Evolutionary conservation across 2,888 invertebrate species (phyloP).

Genomic region (Agelastica alni): DNA sequence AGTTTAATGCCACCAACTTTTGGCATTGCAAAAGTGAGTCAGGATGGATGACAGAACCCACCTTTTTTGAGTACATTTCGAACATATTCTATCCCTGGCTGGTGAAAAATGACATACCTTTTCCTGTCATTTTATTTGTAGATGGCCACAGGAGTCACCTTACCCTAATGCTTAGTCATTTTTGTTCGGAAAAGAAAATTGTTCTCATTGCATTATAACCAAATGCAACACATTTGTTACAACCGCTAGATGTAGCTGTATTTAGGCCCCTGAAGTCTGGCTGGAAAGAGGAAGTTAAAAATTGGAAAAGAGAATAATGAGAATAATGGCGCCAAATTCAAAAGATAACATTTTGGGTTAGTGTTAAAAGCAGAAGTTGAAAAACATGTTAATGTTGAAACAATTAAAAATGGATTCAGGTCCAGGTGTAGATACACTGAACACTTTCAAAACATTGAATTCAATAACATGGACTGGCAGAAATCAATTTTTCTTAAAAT

Average conservation of each 20-base stretch:
- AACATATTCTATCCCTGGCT: conserved; percentile 46
- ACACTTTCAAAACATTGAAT: conserved; percentile 10
- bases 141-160: conserved; percentile 14
- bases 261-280: conserved; percentile 15
- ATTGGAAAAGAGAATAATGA: conserved; percentile 16
- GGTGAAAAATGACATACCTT: conserved; percentile 11
- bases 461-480: conserved; percentile 10
- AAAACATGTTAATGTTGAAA: conserved; percentile 20
- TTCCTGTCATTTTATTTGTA: conserved; percentile 19
- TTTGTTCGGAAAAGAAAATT: conserved; percentile 15
- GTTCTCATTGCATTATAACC: conserved; percentile 16
- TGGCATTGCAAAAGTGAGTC: conserved; percentile 47
- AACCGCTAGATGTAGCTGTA: conserved; percentile 14
- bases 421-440: conserved; percentile 10
- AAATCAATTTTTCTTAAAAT: no score
- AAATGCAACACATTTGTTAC: conserved; percentile 16
- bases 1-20: conserved; percentile 44
- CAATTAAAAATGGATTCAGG: conserved; percentile 12
- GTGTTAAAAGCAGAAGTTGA: conserved; percentile 13
- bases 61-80: conserved; percentile 51
- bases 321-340: conserved; percentile 13
- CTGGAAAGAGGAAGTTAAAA: conserved; percentile 14
- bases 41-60: conserved; percentile 55
- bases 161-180: conserved; percentile 10
- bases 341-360: conserved; percentile 15